phyloP scores from a whole-genome alignment of 2,797 vertebrate genomes.

The Hypotaenidia philippensis region DNA sequence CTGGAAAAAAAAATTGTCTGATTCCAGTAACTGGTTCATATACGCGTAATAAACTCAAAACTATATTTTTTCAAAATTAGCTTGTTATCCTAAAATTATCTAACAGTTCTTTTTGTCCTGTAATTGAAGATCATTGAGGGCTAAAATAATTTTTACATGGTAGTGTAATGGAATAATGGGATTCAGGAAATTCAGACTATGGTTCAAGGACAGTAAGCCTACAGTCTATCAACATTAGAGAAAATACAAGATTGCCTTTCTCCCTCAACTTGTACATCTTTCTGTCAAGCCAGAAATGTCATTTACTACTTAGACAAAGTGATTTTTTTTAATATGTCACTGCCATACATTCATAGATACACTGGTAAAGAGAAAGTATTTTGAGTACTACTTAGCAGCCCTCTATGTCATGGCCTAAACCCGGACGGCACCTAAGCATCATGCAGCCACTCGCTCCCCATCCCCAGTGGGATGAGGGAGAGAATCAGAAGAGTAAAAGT shows the following conservation, averaged over 20 bases:
- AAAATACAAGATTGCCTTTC: not conserved
- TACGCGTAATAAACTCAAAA: not conserved
- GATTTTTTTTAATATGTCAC: not conserved
- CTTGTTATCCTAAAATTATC: not conserved
- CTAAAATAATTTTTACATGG: not conserved
- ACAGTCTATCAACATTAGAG: not conserved
- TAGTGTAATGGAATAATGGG: not conserved
- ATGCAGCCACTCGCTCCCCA: too few species aligned
- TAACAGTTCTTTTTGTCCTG: not conserved
- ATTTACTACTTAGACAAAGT: not conserved
- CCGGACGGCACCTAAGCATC: too few species aligned
- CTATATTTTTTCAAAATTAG: conserved; percentile 9
- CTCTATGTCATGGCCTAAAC: not conserved
- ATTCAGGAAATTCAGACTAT: not conserved
- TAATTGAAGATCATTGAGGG: not conserved
- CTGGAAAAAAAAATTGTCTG: not conserved
- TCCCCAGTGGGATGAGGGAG: too few species aligned
- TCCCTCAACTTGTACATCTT: not conserved
- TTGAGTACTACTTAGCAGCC: conserved; percentile 3
- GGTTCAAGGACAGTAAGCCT: not conserved
- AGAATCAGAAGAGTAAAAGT: too few species aligned
- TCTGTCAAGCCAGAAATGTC: not conserved
- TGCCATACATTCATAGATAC: not conserved
- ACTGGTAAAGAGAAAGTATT: not conserved
- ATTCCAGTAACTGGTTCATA: conserved; percentile 5